Base-by-base conservation (phyloP, 2,888 invertebrate species). In the Chalcosyrphus nemorum region DNA sequence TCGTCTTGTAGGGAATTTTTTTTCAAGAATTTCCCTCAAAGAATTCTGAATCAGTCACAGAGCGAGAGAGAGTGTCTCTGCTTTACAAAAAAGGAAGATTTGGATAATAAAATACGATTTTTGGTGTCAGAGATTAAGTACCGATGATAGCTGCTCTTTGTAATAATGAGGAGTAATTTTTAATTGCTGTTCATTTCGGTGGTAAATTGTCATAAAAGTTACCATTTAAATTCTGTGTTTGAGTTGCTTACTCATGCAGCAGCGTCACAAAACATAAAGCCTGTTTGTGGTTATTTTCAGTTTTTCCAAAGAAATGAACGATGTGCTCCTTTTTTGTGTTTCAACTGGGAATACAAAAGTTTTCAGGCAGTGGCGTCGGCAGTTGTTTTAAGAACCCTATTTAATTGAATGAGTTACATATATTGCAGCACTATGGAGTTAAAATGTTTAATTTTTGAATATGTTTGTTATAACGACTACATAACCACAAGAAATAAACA, bases 111-210 rank as follows among this genome's bases (percentile, higher is more conserved):
- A 50, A 59, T 19, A 35, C 38, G 59, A 71, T 61, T 71, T 17
- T 59, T 15, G 57, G 50, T 71, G 59, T 61, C 59, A 29, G 19
- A 71, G 59, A 71, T 71, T 61, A 52, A 61, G 59, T 61, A 11
- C 38, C 38, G 13, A 6, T 41, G 71, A 71, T 71, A 71, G 61
- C n/a, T 9, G 43, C n/a, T 41, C 24, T 13, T 45, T 24, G 13
- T 70, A 17, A 41, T 52, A 52, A 15, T 47, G 47, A 35, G 35
- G 32, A 47, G 47, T 70, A 50, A 38, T 29, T 59, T 71, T 71
- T 71, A 71, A 71, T 71, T 71, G 50, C 59, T 71, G 50, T 50
- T 29, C 59, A 61, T 71, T 71, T 41, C 27, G 35, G 47, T 35
- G 50, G 59, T 50, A 17, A 29, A 41, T 59, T 50, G 59, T 50